Evolutionary conservation across 2,113 vertebrate genomes (phyloP), one percentile per base, ranked within the genome.

Genomic region (Narcine bancroftii): DNA sequence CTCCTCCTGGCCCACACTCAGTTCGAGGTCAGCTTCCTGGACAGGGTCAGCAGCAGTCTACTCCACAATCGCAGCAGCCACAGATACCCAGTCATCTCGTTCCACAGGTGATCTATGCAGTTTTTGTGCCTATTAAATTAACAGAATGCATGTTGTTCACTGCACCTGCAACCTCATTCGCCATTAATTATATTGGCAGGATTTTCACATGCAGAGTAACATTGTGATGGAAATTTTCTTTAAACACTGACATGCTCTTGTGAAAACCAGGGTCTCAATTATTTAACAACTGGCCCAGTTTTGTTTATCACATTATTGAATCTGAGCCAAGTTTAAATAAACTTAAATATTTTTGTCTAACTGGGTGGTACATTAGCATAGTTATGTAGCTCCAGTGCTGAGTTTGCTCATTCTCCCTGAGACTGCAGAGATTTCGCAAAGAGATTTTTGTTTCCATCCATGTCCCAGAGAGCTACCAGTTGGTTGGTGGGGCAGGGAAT

Each of bases 1-100:
- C 98, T 53, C 98, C 98, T 0, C 95, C 94, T 26, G 95, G 94
- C 73, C 98, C 98, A 94, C 98, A 98, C 93, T 94, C 96, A 0
- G 95, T 97, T 94, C 97, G 95, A 81, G 96, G 95, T 92, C 94
- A 97, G 83, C 93, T 96, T 71, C 94, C 95, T 92, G 96, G 95
- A 26, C 96, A 95, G 92, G 92, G 95, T 91, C 96, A 95, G 92
- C 96, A 96, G 79, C 95, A 94, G 19, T 60, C 56, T 73, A 69
- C 92, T 26, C 93, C 96, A 24, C 95, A 94, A 92, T 42, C 3
- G 7, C 77, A 81, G 26, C 76, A 79, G 17, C 96, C 95, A 45
- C 97, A 97, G 93, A 94, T 97, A 93, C 92, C 96, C 92, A 94
- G 95, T 93, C 94, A 97, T 1, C 94, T 97, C 93, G 94, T 96